These are phyloP conservation scores for Euclidia mi DNA, from an alignment of 2,888 invertebrate species.

Conservation along the genomic window DNA sequence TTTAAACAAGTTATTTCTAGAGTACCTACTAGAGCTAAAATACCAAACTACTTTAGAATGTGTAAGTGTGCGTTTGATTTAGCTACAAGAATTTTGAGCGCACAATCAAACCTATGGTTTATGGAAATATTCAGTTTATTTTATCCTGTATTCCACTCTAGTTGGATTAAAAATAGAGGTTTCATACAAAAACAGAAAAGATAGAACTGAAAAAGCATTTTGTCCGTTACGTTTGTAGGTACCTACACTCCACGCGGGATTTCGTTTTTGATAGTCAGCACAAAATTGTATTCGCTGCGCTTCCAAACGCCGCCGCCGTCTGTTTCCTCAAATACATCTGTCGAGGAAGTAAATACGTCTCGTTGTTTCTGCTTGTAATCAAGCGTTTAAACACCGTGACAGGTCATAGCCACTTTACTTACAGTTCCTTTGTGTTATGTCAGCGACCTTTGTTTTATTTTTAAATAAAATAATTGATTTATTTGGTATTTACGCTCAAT, in stretches of 20 bases:
- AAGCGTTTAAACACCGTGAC: conserved; percentile 38
- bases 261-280: conserved; percentile 33
- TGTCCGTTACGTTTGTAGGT: conserved; percentile 14
- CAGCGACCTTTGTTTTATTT: conserved; percentile 24
- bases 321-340: conserved; percentile 48
- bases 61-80: no score
- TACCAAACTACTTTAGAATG: no score
- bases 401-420: conserved; percentile 44
- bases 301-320: conserved; percentile 32
- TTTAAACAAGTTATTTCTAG: no score
- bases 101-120: no score
- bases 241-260: conserved; percentile 23
- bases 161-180: not conserved
- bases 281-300: conserved; percentile 41
- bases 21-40: no score
- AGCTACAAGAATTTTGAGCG: no score
- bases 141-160: no score
- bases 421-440: conserved; percentile 41
- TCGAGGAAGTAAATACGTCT: conserved; percentile 31
- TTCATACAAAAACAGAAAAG: not conserved
- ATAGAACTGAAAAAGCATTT: conserved; percentile 23
- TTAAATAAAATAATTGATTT: conserved; percentile 35
- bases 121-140: no score
- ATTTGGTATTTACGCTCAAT: conserved; percentile 16
- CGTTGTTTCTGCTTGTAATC: conserved; percentile 24